Base-by-base conservation (phyloP, 2,888 invertebrate species). In the Eurois occulta region DNA sequence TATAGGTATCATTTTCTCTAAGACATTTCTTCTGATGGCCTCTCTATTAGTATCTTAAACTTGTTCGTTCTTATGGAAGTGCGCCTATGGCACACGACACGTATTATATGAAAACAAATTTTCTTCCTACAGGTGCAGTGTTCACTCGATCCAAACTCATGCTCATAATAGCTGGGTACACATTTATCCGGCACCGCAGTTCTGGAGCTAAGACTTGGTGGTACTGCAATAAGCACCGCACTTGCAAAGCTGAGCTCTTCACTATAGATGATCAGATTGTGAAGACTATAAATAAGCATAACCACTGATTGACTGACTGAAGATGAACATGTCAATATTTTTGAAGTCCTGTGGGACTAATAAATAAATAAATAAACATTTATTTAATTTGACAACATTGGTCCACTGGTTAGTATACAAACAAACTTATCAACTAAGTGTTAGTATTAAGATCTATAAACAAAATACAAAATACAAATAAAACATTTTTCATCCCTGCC, bases 121-220 rank as follows among this genome's bases (percentile, higher is more conserved):
- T 41, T 10, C 6, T 16, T 28, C 24, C 24, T 41, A 16, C 80
- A 79, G 79, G 7, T 18, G 52, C 67, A 18, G 67, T 55, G 10
- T 80, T 67, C 32, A 68, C 35, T 21, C 60, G 38, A 24, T 62
- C 67, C 6, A 74, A 21, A 1, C 38, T 7, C 41, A 28, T 67
- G 48, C 60, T 79, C 11, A 16, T 35, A 4, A 1, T 80, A 3
- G 48, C 21, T 28, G 78, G 78, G 11, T 80, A 81, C 43, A 52
- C 43, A 21, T 79, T 79, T 21, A 74, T 74, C 10, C 80, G 74
- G 0, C 81, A 79, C 38, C 67, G 43, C 38, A 64, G 16, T 3
- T 3, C 38, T 38, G 64, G 38, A 38, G 24, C n/a, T 64, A 64
- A 38, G 38, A 38, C 64, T 7, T n/a, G 64, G n/a, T 64, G 64